Conservation (phyloP, 2,888 invertebrate species). For the Biston betularia region DNA sequence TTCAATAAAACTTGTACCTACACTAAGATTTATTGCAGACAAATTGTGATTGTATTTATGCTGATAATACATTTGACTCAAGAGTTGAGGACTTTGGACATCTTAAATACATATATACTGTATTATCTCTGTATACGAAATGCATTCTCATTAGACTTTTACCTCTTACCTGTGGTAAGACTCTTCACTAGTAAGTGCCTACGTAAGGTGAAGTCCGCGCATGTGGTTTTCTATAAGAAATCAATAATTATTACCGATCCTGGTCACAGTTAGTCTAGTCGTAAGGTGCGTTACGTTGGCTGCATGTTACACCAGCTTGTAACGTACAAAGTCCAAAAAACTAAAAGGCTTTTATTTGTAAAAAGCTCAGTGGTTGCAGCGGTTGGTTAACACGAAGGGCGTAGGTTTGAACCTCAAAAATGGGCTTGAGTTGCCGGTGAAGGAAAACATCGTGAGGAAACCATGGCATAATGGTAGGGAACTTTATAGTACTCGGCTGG, state of each 20-base stretch:
- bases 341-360: neutral
- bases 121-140: neutral
- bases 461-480: too few species aligned
- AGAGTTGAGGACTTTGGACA: too few species aligned
- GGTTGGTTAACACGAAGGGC: too few species aligned
- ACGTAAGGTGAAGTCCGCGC: constrained; percentile 31
- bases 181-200: neutral
- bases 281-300: constrained; percentile 7
- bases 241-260: constrained; percentile 60
- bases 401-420: too few species aligned
- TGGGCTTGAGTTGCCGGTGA: too few species aligned
- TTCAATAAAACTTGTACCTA: too few species aligned
- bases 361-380: neutral
- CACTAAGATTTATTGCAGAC: too few species aligned
- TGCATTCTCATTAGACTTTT: neutral
- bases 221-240: constrained; percentile 59
- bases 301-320: constrained; percentile 13
- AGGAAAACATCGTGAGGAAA: too few species aligned
- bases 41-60: too few species aligned
- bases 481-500: too few species aligned
- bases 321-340: neutral
- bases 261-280: constrained; percentile 57
- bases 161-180: neutral
- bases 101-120: too few species aligned
- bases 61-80: too few species aligned